Evolutionary conservation across 92 coral and sea anemone genomes (phyloP), one percentile per base, ranked within the genome.

Genomic region (Muricea muricata): DNA sequence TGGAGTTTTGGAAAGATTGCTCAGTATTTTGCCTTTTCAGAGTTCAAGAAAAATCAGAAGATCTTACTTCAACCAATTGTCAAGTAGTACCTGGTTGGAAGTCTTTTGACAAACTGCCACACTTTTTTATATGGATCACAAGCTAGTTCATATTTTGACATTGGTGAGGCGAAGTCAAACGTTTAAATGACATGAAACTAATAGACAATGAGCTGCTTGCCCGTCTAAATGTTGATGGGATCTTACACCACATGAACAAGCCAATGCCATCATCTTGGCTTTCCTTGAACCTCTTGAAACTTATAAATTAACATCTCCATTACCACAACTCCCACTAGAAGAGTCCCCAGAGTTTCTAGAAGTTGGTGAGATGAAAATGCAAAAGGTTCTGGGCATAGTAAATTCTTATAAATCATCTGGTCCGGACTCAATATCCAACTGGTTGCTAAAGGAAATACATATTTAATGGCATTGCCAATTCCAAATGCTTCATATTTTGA

Each of bases 1-100:
- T 87, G 88, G 91, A 89, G 91, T 50, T 88, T 88, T 84, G 85
- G 91, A 7, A 88, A 84, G 50, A 84, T 88, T 3, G n/a, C 4
- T 1, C 83, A 84, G 70, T 32, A 45, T 39, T 74, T 84, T 84
- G 83, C 61, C 6, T 84, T 33, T 57, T 32, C 58, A 17, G 78
- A 85, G 61, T 65, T 85, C 29, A 75, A 76, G 67, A 75, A 63
- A 63, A 85, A 76, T 56, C 32, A 74, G 26, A 76, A 85, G 42
- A 13, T 85, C 20, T 34, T 77, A 24, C 34, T n/a, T 32, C 85
- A 86, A 39, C 90, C 85, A 12, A 35, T 79, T 26, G 89, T 30
- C 48, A 66, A 79, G 41, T 86, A 80, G 58, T 86, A 86, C 21
- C 46, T 86, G 47, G 90, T 86, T 47, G 75, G 52, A 40, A 73